Base-by-base conservation (phyloP, 2,797 vertebrate genomes). In the Cuniculus paca region DNA sequence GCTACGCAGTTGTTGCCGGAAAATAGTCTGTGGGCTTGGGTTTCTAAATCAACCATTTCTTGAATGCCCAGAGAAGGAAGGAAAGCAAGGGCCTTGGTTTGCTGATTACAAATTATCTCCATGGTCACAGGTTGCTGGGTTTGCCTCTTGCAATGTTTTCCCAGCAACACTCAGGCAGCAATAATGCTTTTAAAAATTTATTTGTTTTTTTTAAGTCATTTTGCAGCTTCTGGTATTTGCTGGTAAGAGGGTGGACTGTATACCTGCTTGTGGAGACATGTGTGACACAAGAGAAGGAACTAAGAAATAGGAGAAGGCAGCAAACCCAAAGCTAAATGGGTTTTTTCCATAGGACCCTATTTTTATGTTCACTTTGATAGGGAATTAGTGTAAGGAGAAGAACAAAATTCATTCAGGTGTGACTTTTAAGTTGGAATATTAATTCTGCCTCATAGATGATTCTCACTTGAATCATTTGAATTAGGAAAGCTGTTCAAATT, bases 41-140 rank as follows among this genome's bases (percentile, higher is more conserved):
- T 96, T 97, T 97, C 94, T 97, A 96, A 97, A 97, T 95, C 95
- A 97, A 91, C 93, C 81, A 48, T 92, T 86, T 92, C 91, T 96
- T 97, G 93, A 80, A 96, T 97, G 95, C 78, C 95, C 79, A 89
- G 96, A 95, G 93, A 88, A 85, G 68, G 91, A 87, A 96, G 87
- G 94, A 90, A 94, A 88, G 61, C 31, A 24, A 88, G 93, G 74
- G 83, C 92, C 60, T 68, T 31, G 89, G 93, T 94, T 95, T 97
- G 89, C 95, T 96, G 94, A 96, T 95, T 83, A 88, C 54, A 82
- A 68, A 90, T 68, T 36, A 82, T 96, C 96, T 85, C 97, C 95
- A 95, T 94, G 97, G 97, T 80, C 96, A 97, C 97, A 79, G 70
- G 92, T 56, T 77, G 61, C 68, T 48, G 81, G 42, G 58, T 31